Evolutionary conservation across 2,797 vertebrate genomes (phyloP).

Genomic region (Siniperca obscura): DNA sequence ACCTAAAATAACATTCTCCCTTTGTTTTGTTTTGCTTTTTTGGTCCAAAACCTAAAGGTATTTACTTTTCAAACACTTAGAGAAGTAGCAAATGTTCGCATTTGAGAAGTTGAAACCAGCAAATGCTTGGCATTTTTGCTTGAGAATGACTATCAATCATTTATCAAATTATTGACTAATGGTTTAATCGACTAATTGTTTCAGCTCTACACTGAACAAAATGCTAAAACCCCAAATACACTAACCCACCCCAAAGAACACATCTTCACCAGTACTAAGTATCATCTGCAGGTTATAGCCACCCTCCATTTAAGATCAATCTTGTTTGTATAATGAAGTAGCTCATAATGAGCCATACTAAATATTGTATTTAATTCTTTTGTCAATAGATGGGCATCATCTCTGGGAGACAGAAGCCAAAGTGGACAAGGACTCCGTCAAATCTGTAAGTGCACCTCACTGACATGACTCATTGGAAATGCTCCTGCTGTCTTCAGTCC

Average conservation of each 20-base stretch:
- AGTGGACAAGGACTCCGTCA: slow-evolving; percentile 94
- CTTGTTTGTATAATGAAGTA: not conserved
- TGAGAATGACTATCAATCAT: not conserved
- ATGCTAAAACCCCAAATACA: not conserved
- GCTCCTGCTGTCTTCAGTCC: slow-evolving; percentile 45
- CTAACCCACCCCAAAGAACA: not conserved
- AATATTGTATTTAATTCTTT: slow-evolving; percentile 34
- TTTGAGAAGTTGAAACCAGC: not conserved
- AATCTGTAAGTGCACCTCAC: slow-evolving; percentile 90
- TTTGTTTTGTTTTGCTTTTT: not conserved
- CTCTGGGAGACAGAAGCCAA: slow-evolving; percentile 98
- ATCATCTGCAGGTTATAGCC: slow-evolving; percentile 2
- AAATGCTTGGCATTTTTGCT: not conserved
- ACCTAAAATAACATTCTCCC: not conserved
- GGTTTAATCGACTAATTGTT: not conserved
- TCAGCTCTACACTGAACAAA: not conserved
- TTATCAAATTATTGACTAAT: not conserved
- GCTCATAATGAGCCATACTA: slow-evolving; percentile 5
- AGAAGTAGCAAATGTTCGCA: not conserved
- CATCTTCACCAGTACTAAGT: not conserved
- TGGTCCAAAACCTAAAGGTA: not conserved
- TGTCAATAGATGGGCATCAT: slow-evolving; percentile 93
- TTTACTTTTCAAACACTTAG: not conserved
- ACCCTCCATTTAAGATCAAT: slow-evolving; percentile 2
- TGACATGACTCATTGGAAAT: slow-evolving; percentile 31